Percentiles rank a stretch among this genome's conserved stretches.
Conservation (phyloP, 2,797 vertebrate species). For the Bradypodion ventrale region DNA sequence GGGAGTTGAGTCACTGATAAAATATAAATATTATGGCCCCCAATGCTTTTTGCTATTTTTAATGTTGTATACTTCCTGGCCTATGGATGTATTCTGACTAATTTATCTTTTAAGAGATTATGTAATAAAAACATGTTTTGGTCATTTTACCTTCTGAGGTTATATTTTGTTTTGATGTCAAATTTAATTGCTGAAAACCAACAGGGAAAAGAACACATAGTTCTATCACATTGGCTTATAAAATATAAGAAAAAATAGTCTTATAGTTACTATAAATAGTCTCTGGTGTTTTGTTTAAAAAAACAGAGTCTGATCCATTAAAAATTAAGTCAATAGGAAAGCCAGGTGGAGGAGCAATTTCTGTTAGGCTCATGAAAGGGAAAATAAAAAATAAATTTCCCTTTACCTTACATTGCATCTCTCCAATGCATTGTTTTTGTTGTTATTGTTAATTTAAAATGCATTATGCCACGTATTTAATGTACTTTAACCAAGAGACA, state of each 20-base stretch:
- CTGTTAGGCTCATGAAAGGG: no score
- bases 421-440: no score
- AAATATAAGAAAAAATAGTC: neutral
- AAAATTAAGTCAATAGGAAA: no score
- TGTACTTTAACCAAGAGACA: no score
- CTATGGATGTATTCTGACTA: neutral
- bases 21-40: constrained; percentile 21
- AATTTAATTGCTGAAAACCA: constrained; percentile 7
- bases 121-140: neutral
- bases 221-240: neutral
- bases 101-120: constrained; percentile 35
- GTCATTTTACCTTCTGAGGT: neutral
- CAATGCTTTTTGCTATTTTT: neutral
- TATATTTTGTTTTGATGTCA: neutral
- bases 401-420: no score
- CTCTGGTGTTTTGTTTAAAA: neutral
- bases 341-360: no score
- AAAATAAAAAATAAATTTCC: no score
- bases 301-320: neutral
- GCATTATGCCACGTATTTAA: no score
- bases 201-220: neutral
- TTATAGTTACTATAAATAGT: neutral
- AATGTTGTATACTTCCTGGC: neutral
- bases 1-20: constrained; percentile 9
- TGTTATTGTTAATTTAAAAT: no score